A percentile compares a stretch with the other conserved stretches of the same genome.
Conservation (phyloP, 2,888 invertebrate species). For the Leistus spinibarbis region DNA sequence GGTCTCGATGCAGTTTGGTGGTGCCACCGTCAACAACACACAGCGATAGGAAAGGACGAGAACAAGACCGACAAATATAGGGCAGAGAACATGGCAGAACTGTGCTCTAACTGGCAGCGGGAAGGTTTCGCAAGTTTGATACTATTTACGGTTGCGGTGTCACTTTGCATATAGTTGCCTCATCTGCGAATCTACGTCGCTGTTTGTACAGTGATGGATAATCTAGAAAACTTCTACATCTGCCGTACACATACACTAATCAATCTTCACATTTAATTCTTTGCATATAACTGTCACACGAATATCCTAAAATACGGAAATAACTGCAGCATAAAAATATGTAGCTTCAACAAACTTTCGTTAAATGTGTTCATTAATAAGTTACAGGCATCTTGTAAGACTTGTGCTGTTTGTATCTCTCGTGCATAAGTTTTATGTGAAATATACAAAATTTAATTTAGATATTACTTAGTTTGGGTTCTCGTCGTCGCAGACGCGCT, state of each 20-base stretch:
- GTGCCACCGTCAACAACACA: neutral
- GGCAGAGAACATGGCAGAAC: neutral
- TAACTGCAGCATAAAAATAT: too few relatives aligned
- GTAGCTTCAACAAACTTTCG: too few relatives aligned
- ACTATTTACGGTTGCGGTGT: slow-evolving; percentile 30
- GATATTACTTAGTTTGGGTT: slow-evolving; percentile 17
- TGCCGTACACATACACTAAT: neutral
- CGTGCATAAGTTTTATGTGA: slow-evolving; percentile 14
- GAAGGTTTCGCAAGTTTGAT: slow-evolving; percentile 36
- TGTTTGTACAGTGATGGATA: neutral
- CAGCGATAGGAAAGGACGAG: slow-evolving; percentile 2
- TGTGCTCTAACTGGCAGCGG: slow-evolving; percentile 17
- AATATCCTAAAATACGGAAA: too few relatives aligned
- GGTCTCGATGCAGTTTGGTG: slow-evolving; percentile 32
- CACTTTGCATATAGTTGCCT: slow-evolving; percentile 32
- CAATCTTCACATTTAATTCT: neutral
- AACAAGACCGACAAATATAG: neutral
- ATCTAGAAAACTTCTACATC: neutral
- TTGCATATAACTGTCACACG: too few relatives aligned
- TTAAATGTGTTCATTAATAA: neutral
- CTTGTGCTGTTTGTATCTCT: neutral
- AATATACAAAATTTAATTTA: slow-evolving; percentile 36
- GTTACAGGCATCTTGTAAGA: neutral
- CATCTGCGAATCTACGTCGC: slow-evolving; percentile 25
- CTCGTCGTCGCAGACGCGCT: slow-evolving; percentile 16